These are phyloP conservation scores for Neotoxoptera formosana DNA, from an alignment of 1,140 invertebrate genomes.

Conservation along the genomic window DNA sequence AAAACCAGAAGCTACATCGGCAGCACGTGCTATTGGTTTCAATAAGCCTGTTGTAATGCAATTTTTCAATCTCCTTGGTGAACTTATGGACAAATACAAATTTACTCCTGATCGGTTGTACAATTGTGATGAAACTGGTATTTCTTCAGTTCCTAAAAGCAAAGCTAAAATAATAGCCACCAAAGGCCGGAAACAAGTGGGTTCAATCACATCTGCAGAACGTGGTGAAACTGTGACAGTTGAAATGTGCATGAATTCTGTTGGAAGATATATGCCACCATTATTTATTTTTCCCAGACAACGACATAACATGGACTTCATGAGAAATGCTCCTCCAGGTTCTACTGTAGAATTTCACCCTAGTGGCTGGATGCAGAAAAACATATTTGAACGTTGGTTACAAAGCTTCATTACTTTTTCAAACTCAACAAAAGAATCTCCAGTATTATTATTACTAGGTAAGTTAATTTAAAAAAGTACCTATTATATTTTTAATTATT, in stretches of 20 bases:
- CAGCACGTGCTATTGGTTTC: constrained; percentile 8
- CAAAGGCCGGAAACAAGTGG: constrained; percentile 62
- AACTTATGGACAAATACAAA: constrained; percentile 57
- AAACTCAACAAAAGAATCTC: constrained; percentile 55
- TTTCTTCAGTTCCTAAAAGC: constrained; percentile 64
- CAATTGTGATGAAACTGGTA: constrained; percentile 64
- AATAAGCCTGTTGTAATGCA: constrained; percentile 12
- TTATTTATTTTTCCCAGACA: constrained; percentile 59
- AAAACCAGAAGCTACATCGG: constrained; percentile 61
- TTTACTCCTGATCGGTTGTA: constrained; percentile 61
- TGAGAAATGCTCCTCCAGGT: constrained; percentile 61
- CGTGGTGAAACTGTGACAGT: constrained; percentile 62
- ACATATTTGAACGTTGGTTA: constrained; percentile 61
- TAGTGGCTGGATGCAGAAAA: constrained; percentile 61
- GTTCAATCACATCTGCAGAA: constrained; percentile 62
- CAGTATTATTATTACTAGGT: constrained; percentile 58
- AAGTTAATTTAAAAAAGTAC: too few relatives aligned
- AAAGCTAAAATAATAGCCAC: constrained; percentile 63
- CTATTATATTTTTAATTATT: too few relatives aligned
- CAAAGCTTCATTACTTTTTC: constrained; percentile 58
- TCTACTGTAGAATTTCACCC: constrained; percentile 59
- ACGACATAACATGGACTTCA: constrained; percentile 59
- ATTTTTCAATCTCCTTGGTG: neutral
- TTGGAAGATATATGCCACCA: constrained; percentile 62
- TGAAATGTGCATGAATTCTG: constrained; percentile 63